Base-by-base conservation (phyloP, 2,797 vertebrate genomes). In the Manis pentadactyla region DNA sequence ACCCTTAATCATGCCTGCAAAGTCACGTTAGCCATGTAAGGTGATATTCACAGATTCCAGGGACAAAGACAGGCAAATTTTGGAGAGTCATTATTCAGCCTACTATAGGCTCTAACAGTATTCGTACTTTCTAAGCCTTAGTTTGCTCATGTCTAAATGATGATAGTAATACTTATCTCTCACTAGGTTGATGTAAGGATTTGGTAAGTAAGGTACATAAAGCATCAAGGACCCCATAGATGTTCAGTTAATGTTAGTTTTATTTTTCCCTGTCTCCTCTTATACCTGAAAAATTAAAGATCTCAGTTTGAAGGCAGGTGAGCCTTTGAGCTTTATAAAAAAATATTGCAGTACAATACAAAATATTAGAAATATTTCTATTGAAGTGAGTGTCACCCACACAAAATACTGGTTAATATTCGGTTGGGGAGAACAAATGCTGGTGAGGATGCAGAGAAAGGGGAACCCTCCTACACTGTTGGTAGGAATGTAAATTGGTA, bases 231-330 rank as follows among this genome's bases (percentile, higher is more conserved):
- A 90, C 5, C 9, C 39, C 31, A 25, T 21, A 79, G 15, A 17
- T 29, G 5, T 63, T 64, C 2, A 46, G 23, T 84, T 75, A 79
- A 37, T 27, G 9, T 73, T 91, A 42, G 11, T 39, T 69, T 68
- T 39, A 57, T 84, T 59, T 25, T 19, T 29, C 13, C 23, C 23
- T 15, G 0, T 73, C 61, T 94, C 25, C 17, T 93, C 31, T 85
- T 64, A 75, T 34, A 69, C 42, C 37, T 88, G 73, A 88, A 93
- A 87, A 77, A 37, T 31, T 91, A 85, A 88, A 74, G 21, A 68
- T 85, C 90, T 78, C 25, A 95, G 14, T 83, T 78, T 29, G 6
- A 74, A 79, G 55, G 10, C n/a, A 34, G 59, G 29, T 25, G 15
- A 87, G 34, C 3, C 34, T 88, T 84, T 87, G 37, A 59, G 31